These are phyloP conservation scores for Azorinus chamasolen DNA, from an alignment of 2,888 invertebrate genomes.

Conservation along the genomic window DNA sequence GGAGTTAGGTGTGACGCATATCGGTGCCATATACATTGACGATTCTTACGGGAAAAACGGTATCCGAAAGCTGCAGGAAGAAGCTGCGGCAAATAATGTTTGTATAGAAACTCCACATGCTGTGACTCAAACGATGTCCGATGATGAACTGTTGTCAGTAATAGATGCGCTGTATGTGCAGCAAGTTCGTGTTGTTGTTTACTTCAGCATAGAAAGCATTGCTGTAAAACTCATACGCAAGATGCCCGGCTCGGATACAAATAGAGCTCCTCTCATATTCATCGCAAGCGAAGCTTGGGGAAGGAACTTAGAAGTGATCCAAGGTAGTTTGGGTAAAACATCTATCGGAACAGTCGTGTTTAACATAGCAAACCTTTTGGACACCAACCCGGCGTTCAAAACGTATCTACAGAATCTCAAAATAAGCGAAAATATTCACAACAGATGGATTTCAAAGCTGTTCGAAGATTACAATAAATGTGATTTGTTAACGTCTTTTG, in stretches of 20 bases:
- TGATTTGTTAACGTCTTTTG: conserved; percentile 69
- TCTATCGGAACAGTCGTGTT: conserved; percentile 73
- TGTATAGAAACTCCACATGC: conserved; percentile 72
- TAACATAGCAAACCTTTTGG: conserved; percentile 55
- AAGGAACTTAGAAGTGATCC: conserved; percentile 56
- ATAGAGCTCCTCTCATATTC: conserved; percentile 57
- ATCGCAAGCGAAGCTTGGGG: conserved; percentile 81
- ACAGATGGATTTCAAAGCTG: conserved; percentile 73
- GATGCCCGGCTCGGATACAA: conserved; percentile 18
- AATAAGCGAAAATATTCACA: conserved; percentile 26
- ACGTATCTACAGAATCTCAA: conserved; percentile 54
- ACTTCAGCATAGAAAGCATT: conserved; percentile 70
- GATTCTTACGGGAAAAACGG: conserved; percentile 76
- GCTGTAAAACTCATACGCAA: conserved; percentile 66
- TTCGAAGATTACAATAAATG: conserved; percentile 74
- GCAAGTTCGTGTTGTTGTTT: conserved; percentile 68
- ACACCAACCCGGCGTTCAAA: conserved; percentile 40
- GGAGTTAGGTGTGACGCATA: conserved; percentile 66
- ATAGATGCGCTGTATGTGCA: conserved; percentile 28
- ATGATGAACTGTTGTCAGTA: conserved; percentile 28
- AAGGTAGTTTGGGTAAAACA: conserved; percentile 44
- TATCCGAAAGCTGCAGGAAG: conserved; percentile 57
- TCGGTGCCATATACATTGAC: conserved; percentile 72
- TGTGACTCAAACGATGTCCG: conserved; percentile 50
- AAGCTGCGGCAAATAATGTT: conserved; percentile 67